Percentiles rank a stretch among this genome's conserved stretches.
Evolutionary conservation across 92 coral and sea anemone species (phyloP).

Genomic region (Umimayanthus chanpuru): DNA sequence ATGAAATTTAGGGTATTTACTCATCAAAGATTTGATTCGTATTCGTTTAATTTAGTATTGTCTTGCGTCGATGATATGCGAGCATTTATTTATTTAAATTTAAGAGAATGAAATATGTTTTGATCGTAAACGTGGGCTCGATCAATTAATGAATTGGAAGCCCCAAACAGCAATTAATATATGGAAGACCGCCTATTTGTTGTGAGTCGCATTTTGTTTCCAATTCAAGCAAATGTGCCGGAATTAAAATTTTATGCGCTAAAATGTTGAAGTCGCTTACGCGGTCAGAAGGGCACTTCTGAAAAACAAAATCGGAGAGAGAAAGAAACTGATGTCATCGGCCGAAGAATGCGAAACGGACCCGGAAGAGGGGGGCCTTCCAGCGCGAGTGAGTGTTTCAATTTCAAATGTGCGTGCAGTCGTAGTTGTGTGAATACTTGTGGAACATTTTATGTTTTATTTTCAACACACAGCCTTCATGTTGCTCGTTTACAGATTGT

Average conservation of each 20-base stretch:
- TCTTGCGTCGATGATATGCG: not conserved
- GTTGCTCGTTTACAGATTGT: conserved; percentile 9
- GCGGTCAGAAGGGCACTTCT: conserved; percentile 36
- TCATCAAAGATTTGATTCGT: not conserved
- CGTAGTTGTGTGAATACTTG: not conserved
- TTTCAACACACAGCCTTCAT: not conserved
- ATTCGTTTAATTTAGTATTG: not conserved
- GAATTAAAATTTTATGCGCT: conserved; percentile 89
- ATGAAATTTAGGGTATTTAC: conserved; percentile 18
- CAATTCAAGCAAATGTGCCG: conserved; percentile 63
- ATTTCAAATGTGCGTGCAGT: not conserved
- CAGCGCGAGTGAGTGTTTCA: conserved; percentile 38
- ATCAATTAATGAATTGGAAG: conserved; percentile 31
- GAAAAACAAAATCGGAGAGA: conserved; percentile 14
- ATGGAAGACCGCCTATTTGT: conserved; percentile 39
- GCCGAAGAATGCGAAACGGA: conserved; percentile 35
- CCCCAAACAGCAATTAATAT: conserved; percentile 45
- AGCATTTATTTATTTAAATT: not conserved
- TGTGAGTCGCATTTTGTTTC: conserved; percentile 64
- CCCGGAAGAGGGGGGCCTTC: conserved; percentile 12
- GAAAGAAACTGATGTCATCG: conserved; percentile 37
- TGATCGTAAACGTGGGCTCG: conserved; percentile 17
- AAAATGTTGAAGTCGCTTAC: conserved; percentile 53
- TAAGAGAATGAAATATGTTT: conserved; percentile 10
- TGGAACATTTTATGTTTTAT: not conserved